These are phyloP conservation scores for Esox masquinongy DNA, from an alignment of 2,797 vertebrate species.

Conservation along the genomic window DNA sequence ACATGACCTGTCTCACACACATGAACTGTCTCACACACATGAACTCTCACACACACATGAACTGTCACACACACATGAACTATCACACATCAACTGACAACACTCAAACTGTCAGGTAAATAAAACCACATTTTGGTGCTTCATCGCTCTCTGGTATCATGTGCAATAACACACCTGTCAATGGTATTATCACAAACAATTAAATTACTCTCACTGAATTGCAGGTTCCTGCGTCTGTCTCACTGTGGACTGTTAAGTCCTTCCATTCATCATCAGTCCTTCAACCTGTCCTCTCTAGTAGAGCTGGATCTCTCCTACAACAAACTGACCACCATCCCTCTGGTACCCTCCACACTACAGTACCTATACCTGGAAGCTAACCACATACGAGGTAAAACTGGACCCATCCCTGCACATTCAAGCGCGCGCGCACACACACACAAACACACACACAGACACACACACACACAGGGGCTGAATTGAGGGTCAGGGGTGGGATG, in stretches of 20 bases:
- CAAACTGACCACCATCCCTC: slow-evolving; percentile 67
- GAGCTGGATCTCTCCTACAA: slow-evolving; percentile 81
- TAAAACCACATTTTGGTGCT: too few relatives aligned
- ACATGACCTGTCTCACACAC: too few relatives aligned
- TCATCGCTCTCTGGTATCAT: too few relatives aligned
- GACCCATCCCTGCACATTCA: not conserved
- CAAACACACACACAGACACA: slow-evolving; percentile 7
- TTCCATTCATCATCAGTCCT: slow-evolving; percentile 48
- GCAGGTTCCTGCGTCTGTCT: slow-evolving; percentile 68
- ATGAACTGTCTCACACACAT: too few relatives aligned
- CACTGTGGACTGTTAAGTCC: slow-evolving; percentile 63
- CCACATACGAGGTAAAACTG: slow-evolving; percentile 70
- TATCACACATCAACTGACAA: too few relatives aligned
- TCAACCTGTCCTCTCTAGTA: slow-evolving; percentile 74
- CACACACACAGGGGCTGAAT: slow-evolving; percentile 12
- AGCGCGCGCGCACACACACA: not conserved
- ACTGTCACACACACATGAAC: too few relatives aligned
- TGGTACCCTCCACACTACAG: slow-evolving; percentile 69
- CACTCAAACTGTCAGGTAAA: too few relatives aligned
- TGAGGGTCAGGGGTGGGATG: slow-evolving; percentile 16
- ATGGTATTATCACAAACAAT: not conserved
- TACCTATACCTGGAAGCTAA: slow-evolving; percentile 81
- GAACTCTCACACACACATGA: too few relatives aligned
- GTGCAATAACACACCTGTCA: not conserved
- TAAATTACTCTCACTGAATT: not conserved